phyloP scores from a whole-genome alignment of 1,140 invertebrate species.

The Neotoxoptera formosana region DNA sequence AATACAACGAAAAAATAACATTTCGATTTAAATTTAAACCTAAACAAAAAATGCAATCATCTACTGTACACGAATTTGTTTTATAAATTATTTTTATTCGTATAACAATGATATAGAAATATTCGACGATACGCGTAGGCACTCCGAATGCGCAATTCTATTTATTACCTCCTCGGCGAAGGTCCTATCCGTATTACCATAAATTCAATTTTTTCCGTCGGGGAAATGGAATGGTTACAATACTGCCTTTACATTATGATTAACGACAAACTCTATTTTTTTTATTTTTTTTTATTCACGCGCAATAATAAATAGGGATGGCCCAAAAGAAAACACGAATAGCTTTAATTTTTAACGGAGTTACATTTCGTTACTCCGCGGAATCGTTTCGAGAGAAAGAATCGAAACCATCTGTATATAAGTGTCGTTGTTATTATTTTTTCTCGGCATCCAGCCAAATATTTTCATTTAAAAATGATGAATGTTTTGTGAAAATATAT shows the following conservation, averaged over 20 bases:
- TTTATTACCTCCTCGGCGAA: not conserved
- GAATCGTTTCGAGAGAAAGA: not conserved
- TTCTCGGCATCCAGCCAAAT: not conserved
- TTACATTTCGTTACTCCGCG: not conserved
- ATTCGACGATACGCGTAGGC: not conserved
- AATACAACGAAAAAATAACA: not conserved
- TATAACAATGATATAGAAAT: not conserved
- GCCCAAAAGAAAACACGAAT: not conserved
- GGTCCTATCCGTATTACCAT: not conserved
- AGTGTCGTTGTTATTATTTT: not conserved
- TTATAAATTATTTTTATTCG: not conserved
- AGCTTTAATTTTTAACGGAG: not conserved
- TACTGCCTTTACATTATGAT: constrained; percentile 6
- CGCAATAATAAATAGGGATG: not conserved
- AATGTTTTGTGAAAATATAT: not conserved
- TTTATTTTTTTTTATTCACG: not conserved
- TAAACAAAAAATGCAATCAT: not conserved
- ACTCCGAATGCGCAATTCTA: not conserved
- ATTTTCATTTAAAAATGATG: constrained; percentile 19
- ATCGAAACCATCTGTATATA: not conserved
- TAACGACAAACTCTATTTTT: constrained; percentile 17
- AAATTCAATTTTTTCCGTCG: not conserved
- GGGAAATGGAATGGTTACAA: not conserved
- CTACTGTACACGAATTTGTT: not conserved
- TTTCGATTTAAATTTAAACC: not conserved